Evolutionary conservation across 2,888 invertebrate species (phyloP).

Genomic region (Proisotoma minuta): DNA sequence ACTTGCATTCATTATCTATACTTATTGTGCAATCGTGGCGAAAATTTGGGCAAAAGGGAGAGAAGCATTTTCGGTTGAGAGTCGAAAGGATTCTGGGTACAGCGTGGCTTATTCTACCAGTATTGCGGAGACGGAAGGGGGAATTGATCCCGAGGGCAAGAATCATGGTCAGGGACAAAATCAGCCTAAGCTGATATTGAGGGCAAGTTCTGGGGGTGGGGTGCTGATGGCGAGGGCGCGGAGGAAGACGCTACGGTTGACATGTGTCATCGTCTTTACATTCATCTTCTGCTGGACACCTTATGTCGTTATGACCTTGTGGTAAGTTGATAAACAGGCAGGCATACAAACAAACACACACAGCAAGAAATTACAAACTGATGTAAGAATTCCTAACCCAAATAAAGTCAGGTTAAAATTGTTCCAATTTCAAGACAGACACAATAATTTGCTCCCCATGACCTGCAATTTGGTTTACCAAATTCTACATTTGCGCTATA

Average conservation of each 20-base stretch:
- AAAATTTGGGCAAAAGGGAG: slow-evolving; percentile 57
- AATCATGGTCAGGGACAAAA: too few species aligned
- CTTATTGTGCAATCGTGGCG: slow-evolving; percentile 67
- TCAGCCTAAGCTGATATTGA: too few species aligned
- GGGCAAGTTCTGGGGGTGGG: too few species aligned
- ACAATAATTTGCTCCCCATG: neutral
- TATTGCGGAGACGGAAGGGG: too few species aligned
- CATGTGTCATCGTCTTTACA: slow-evolving; percentile 68
- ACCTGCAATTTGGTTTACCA: neutral
- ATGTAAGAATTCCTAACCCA: too few species aligned
- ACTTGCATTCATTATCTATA: slow-evolving; percentile 64
- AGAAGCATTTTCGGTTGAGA: too few species aligned
- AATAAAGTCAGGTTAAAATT: neutral
- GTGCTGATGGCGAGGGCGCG: slow-evolving; percentile 58
- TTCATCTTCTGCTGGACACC: slow-evolving; percentile 75
- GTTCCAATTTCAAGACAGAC: neutral
- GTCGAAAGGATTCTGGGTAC: too few species aligned
- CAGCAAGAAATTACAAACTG: too few species aligned
- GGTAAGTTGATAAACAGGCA: slow-evolving; percentile 20
- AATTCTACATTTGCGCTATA: neutral
- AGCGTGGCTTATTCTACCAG: too few species aligned
- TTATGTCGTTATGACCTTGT: slow-evolving; percentile 51
- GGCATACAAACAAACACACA: too few species aligned
- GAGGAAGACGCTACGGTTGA: slow-evolving; percentile 67
- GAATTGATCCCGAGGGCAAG: too few species aligned